Evolutionary conservation across 2,113 vertebrate species (phyloP).

Genomic region (Tapirus terrestris): DNA sequence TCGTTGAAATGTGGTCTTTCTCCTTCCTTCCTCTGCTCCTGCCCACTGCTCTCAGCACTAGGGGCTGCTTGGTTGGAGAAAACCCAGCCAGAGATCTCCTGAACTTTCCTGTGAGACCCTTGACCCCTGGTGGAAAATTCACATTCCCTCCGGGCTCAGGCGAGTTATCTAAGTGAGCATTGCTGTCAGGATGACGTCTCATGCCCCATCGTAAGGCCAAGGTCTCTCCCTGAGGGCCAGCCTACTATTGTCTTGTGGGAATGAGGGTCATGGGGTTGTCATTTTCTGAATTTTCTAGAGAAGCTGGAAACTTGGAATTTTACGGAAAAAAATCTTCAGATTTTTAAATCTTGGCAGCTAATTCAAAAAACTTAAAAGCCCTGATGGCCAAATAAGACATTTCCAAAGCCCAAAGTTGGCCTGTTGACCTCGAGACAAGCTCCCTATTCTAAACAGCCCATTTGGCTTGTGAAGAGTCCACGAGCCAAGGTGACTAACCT

Average conservation of each 20-base stretch:
- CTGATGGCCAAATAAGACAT: not conserved
- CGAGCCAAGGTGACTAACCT: not conserved
- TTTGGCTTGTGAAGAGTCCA: not conserved
- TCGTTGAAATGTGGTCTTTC: not conserved
- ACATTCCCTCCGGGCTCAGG: not conserved
- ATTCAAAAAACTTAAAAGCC: not conserved
- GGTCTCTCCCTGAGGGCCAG: not conserved
- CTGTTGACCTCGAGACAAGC: not conserved
- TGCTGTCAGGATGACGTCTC: not conserved
- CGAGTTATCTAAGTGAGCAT: not conserved
- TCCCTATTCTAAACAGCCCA: not conserved
- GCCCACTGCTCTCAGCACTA: not conserved
- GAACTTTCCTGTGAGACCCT: not conserved
- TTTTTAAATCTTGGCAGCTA: not conserved
- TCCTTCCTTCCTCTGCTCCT: not conserved
- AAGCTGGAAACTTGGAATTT: not conserved
- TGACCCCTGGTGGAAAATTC: not conserved
- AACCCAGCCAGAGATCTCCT: not conserved
- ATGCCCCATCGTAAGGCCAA: rapidly evolving
- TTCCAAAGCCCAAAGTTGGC: not conserved
- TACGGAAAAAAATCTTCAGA: not conserved
- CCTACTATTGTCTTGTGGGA: not conserved
- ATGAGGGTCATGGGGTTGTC: too few relatives aligned
- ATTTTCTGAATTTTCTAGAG: not conserved
- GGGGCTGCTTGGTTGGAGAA: not conserved